phyloP scores from a whole-genome alignment of 2,888 invertebrate genomes.

The Sipunculus nudus region DNA sequence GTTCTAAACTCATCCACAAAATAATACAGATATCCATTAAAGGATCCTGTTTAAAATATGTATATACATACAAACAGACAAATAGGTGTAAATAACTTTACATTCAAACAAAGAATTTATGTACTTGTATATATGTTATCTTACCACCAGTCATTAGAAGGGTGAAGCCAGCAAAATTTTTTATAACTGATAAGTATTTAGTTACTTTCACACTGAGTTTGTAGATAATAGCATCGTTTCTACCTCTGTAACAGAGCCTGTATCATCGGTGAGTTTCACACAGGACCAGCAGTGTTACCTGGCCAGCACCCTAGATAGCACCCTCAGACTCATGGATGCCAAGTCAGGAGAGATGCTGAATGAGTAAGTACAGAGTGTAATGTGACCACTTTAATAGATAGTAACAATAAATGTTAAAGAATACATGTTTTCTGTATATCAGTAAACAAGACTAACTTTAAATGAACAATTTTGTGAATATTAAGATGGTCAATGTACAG shows the following conservation, averaged over 20 bases:
- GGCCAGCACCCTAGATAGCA: constrained; percentile 83
- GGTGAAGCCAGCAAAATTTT: no score
- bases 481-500: no score
- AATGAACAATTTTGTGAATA: no score
- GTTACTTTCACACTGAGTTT: no score
- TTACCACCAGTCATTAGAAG: no score
- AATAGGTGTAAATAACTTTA: neutral
- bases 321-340: constrained; percentile 88
- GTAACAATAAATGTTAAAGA: no score
- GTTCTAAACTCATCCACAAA: no score
- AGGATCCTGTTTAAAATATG: neutral
- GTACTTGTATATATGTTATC: neutral
- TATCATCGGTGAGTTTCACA: constrained; percentile 86
- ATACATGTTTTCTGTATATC: neutral
- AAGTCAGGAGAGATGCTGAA: constrained; percentile 73
- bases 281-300: constrained; percentile 93
- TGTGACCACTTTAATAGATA: constrained; percentile 12
- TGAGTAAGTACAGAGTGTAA: constrained; percentile 49
- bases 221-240: no score
- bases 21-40: neutral
- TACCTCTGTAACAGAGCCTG: constrained; percentile 74
- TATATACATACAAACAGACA: constrained; percentile 1
- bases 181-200: no score
- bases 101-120: neutral
- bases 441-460: no score